Base-by-base conservation (phyloP, 2,113 vertebrate genomes). In the Ictalurus furcatus region DNA sequence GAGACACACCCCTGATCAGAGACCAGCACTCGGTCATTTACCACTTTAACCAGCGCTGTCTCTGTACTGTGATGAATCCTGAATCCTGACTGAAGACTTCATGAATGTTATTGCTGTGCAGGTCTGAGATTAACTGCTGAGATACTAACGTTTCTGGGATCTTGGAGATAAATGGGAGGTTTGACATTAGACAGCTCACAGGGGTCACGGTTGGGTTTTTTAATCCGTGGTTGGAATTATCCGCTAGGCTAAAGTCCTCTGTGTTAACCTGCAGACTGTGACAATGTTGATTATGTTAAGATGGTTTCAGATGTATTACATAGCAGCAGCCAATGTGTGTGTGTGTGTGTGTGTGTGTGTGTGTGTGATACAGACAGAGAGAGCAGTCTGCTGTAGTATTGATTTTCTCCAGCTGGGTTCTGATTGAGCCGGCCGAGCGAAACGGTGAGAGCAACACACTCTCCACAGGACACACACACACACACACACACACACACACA, bases 321-420 rank as follows among this genome's bases (percentile, higher is more conserved):
- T 11, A 48, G 44, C 40, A 48, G 23, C 25, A 78, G 73, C 21
- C 73, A 12, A 48, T 89, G 71, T 89, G 80, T 34, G 58, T 76
- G 71, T 86, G 88, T 89, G 85, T 86, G 88, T 82, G 88, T 82
- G 84, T 82, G 88, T 85, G 88, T 85, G 65, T 82, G 84, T 71
- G 74, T 69, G 73, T 80, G 73, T 86, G 48, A 28, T 59, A 58
- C 52, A 52, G 82, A 19, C 63, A 6, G 86, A 85, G 73, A 59
- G 89, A 88, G 89, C 89, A 88, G 85, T 90, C 90, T 88, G 78
- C 59, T 86, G 84, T 83, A 86, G 87, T 88, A 91, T 91, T 91
- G 90, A 91, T 91, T 91, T 91, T 91, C 88, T 91, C 88, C 90
- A 91, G 85, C 88, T 89, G 90, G 54, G 84, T 89, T 87, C 88